A percentile compares a stretch with the other conserved stretches of the same genome.
phyloP scores from a whole-genome alignment of 2,113 vertebrate species.

The Ascaphus truei region DNA sequence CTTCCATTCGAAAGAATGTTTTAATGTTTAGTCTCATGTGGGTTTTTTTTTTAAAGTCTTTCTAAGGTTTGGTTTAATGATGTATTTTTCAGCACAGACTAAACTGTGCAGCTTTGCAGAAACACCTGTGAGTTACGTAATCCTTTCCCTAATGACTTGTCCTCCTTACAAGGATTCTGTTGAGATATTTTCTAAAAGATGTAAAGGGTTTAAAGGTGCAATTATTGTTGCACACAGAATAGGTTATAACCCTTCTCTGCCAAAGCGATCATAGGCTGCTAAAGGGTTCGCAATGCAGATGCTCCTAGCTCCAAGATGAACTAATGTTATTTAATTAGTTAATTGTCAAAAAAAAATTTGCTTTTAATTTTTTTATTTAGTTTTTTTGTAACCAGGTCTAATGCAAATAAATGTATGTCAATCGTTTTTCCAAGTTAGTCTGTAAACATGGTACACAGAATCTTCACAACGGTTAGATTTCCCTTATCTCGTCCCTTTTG shows the following conservation, averaged over 20 bases:
- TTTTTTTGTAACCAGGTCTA: too few species aligned
- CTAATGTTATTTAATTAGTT: too few species aligned
- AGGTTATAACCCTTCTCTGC: not conserved
- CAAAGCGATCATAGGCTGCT: not conserved
- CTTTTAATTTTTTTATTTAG: too few species aligned
- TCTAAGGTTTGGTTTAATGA: slow-evolving; percentile 35
- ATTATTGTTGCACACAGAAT: too few species aligned
- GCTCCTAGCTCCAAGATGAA: too few species aligned
- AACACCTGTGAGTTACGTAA: slow-evolving; percentile 47
- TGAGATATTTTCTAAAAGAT: slow-evolving; percentile 21
- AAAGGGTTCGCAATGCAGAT: too few species aligned
- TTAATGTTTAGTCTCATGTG: slow-evolving; percentile 32
- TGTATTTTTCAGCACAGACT: slow-evolving; percentile 39
- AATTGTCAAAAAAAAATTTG: too few species aligned
- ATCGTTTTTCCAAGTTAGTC: too few species aligned
- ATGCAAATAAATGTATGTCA: too few species aligned
- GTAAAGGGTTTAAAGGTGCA: not conserved
- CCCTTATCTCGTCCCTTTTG: too few species aligned
- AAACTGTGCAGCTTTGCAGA: slow-evolving; percentile 44
- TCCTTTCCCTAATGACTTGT: slow-evolving; percentile 28
- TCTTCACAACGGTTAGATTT: too few species aligned
- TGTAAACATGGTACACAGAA: too few species aligned
- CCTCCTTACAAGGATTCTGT: slow-evolving; percentile 15
- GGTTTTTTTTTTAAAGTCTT: slow-evolving; percentile 10
- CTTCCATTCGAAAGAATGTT: slow-evolving; percentile 19